Conservation (phyloP, 2,113 vertebrate genomes). For the Gracilinanus agilis region DNA sequence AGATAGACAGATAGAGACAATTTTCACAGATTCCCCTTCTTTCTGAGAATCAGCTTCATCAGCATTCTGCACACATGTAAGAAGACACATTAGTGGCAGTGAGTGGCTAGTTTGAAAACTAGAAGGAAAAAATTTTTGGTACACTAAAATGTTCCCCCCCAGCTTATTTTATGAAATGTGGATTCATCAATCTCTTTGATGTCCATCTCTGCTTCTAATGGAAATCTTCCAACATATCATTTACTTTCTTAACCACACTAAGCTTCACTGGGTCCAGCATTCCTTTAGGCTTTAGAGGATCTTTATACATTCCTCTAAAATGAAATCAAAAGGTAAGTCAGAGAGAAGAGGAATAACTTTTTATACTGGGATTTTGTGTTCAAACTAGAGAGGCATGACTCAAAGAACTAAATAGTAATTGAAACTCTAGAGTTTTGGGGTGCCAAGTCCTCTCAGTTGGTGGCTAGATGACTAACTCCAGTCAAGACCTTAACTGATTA, state of each 20-base stretch:
- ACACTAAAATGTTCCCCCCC: constrained; percentile 49
- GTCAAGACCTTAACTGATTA: neutral
- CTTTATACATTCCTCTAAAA: constrained; percentile 70
- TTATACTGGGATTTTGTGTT: constrained; percentile 50
- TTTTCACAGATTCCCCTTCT: constrained; percentile 35
- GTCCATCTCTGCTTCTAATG: constrained; percentile 59
- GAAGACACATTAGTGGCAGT: constrained; percentile 27
- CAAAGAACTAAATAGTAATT: constrained; percentile 55
- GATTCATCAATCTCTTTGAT: constrained; percentile 72
- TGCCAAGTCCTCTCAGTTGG: constrained; percentile 37
- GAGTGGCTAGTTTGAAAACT: constrained; percentile 25
- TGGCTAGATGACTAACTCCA: constrained; percentile 48
- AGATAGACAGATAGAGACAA: neutral
- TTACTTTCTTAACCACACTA: constrained; percentile 73
- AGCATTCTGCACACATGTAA: constrained; percentile 38
- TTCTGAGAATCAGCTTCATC: constrained; percentile 16
- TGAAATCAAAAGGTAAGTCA: constrained; percentile 72
- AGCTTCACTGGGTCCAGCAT: constrained; percentile 70
- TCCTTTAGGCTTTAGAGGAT: constrained; percentile 74
- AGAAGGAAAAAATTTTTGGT: constrained; percentile 29
- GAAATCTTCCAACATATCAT: constrained; percentile 64
- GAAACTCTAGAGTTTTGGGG: constrained; percentile 30
- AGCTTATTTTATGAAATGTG: constrained; percentile 69
- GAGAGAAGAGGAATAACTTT: constrained; percentile 44
- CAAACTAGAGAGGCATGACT: constrained; percentile 59